A percentile compares a stretch with the other conserved stretches of the same genome.
These are phyloP conservation scores for Poicephalus meyeri DNA, from an alignment of 2,113 vertebrate genomes.

Conservation along the genomic window DNA sequence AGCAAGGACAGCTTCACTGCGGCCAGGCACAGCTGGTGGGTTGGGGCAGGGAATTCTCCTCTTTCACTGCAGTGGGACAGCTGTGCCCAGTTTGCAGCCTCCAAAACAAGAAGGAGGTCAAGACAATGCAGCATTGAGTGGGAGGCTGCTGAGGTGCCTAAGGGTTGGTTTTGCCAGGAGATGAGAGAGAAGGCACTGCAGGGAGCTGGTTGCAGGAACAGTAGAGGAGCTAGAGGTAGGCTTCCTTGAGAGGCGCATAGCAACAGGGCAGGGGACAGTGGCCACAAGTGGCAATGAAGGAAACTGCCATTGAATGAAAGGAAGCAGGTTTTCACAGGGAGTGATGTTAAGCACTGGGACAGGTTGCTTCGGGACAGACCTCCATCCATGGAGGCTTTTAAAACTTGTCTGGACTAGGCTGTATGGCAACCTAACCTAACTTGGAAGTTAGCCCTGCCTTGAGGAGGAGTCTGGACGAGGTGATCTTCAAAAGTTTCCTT, in stretches of 20 bases:
- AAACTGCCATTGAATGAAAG: background rate
- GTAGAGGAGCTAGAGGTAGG: background rate
- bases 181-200: accelerated
- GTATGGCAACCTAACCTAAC: background rate
- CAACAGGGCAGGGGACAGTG: background rate
- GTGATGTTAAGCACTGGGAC: background rate
- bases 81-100: background rate
- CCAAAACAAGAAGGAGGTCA: background rate
- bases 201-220: background rate
- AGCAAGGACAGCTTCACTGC: background rate
- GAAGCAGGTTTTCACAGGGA: background rate
- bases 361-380: background rate
- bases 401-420: background rate
- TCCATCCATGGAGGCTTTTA: background rate
- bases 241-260: background rate
- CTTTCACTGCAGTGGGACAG: background rate
- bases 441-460: background rate
- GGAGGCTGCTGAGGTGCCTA: background rate
- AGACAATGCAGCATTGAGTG: background rate
- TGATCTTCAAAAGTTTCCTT: background rate
- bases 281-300: background rate
- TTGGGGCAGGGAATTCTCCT: accelerated
- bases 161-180: background rate
- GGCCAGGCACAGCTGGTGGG: accelerated
- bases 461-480: background rate